Base-by-base conservation (phyloP, 2,888 invertebrate genomes). In the Ctenicera cuprea region DNA sequence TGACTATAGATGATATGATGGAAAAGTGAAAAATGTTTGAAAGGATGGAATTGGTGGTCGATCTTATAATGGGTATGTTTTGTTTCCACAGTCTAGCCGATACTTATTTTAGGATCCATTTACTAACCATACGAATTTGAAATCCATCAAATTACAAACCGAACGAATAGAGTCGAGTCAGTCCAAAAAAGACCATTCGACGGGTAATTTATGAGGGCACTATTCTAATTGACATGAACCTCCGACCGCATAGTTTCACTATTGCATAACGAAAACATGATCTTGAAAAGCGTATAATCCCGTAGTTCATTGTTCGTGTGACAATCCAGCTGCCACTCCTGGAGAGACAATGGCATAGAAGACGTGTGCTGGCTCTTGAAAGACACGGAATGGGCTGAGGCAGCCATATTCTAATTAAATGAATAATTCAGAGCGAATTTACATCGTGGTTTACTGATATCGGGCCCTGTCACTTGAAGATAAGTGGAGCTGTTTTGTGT, bases 341-440 rank as follows among this genome's bases (percentile, higher is more conserved):
- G 67, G 38, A 71, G 62, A 74, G 64, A 74, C 66, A 71, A 66
- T 50, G 18, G 54, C 48, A 22, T 11, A 18, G 67, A 71, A 71
- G 75, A 71, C 68, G 71, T 67, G 68, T 57, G 64, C 37, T 57
- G 26, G 68, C 68, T 72, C 68, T 74, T 63, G 68, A 71, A 64
- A 74, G 74, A 78, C 74, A 76, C 68, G 74, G 68, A 78, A 78
- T 74, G 74, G 77, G 77, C 76, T 45, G 76, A 73, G 61, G 73
- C 69, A 73, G 77, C 73, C 77, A 78, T 80, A 80, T 80, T 80
- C 80, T 80, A 80, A 80, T 80, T 79, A 79, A 80, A 80, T 80
- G 80, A 80, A 80, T 80, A 75, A 80, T 80, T 80, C 80, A 80
- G 75, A 62, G 70, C 66, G 77, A 78, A 79, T 79, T 78, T 79